phyloP scores from a whole-genome alignment of 1,140 invertebrate species.

The Bombus ignitus region DNA sequence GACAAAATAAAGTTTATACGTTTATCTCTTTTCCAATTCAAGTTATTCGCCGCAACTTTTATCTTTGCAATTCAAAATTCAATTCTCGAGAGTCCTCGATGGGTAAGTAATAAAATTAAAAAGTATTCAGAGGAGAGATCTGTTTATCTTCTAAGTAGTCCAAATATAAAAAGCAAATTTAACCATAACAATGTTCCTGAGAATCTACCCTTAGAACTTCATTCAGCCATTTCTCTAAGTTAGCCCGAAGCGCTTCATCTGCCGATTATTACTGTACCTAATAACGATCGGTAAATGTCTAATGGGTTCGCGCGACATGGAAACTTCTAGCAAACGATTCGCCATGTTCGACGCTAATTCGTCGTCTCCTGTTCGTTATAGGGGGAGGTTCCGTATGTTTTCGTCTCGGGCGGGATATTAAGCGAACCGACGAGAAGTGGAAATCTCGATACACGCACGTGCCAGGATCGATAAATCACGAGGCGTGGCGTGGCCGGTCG shows the following conservation, averaged over 20 bases:
- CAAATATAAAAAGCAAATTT: not conserved
- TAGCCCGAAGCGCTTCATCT: no score
- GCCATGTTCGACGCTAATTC: constrained; percentile 39
- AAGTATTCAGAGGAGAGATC: not conserved
- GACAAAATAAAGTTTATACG: no score
- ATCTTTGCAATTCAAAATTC: no score
- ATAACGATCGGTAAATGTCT: not conserved
- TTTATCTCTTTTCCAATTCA: no score
- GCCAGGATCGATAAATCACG: constrained; percentile 74
- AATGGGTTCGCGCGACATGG: not conserved
- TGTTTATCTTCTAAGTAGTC: not conserved
- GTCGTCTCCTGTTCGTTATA: constrained; percentile 28
- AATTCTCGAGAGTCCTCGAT: not conserved
- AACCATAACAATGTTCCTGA: not conserved
- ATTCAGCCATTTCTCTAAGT: not conserved
- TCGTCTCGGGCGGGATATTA: constrained; percentile 19
- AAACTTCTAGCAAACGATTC: constrained; percentile 22
- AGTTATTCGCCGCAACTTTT: no score
- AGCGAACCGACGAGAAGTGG: constrained; percentile 57
- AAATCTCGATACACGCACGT: constrained; percentile 74
- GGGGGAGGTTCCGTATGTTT: not conserved
- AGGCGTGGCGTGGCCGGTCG: constrained; percentile 42
- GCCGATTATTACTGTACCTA: not conserved
- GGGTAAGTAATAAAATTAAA: not conserved
- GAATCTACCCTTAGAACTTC: not conserved